Conservation (phyloP, 2,888 invertebrate species). For the Aphidoletes aphidimyza region DNA sequence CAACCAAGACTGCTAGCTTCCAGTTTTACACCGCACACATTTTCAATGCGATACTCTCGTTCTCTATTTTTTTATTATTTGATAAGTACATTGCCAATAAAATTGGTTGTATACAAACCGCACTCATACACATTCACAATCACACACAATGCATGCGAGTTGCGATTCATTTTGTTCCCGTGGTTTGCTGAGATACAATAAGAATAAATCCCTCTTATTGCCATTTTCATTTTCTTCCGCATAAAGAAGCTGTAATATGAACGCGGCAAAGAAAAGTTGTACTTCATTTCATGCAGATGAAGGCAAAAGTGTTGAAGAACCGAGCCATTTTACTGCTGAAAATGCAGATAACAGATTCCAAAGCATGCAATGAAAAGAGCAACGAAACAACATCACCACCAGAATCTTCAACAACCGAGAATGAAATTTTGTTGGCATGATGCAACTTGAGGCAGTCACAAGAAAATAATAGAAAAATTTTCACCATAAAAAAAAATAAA, state of each 20-base stretch:
- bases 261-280: neutral
- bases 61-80: no score
- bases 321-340: neutral
- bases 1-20: no score
- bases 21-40: neutral
- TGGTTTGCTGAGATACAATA: neutral
- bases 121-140: neutral
- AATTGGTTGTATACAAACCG: neutral
- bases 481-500: slow-evolving; percentile 50
- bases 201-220: slow-evolving; percentile 42
- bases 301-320: no score
- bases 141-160: neutral
- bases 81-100: slow-evolving; percentile 13
- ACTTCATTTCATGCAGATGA: slow-evolving; percentile 9
- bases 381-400: neutral
- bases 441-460: slow-evolving; percentile 25
- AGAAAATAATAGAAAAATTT: slow-evolving; percentile 49
- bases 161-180: neutral
- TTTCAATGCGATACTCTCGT: neutral
- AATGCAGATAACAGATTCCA: neutral
- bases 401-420: neutral
- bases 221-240: slow-evolving; percentile 51
- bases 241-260: slow-evolving; percentile 17
- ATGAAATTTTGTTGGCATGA: neutral
- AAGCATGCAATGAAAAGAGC: neutral